These are phyloP conservation scores for Minunthozetes semirufus DNA, from an alignment of 2,888 invertebrate genomes.

Conservation along the genomic window DNA sequence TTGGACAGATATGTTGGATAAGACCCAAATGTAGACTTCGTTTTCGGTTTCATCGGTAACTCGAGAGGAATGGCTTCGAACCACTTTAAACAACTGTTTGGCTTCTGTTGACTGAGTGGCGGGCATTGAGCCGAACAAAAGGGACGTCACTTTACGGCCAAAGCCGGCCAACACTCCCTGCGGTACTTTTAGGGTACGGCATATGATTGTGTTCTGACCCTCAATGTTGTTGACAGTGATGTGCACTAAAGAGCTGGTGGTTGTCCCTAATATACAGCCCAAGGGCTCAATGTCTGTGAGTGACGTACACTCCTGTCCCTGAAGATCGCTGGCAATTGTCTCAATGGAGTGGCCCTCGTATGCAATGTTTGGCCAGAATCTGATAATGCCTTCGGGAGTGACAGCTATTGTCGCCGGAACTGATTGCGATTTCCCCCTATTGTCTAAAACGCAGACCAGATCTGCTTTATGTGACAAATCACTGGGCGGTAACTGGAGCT, in stretches of 20 bases:
- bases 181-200: slow-evolving; percentile 48
- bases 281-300: slow-evolving; percentile 52
- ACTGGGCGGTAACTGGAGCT: slow-evolving; percentile 79
- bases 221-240: slow-evolving; percentile 60
- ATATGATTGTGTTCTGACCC: slow-evolving; percentile 55
- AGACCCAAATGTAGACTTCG: slow-evolving; percentile 21
- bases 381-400: slow-evolving; percentile 82
- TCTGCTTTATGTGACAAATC: slow-evolving; percentile 68
- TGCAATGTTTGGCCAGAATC: slow-evolving; percentile 86
- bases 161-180: slow-evolving; percentile 68
- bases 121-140: slow-evolving; percentile 64
- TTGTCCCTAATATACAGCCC: slow-evolving; percentile 79
- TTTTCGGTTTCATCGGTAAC: slow-evolving; percentile 47
- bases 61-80: slow-evolving; percentile 48
- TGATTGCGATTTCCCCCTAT: slow-evolving; percentile 50
- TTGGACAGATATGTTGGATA: slow-evolving; percentile 33
- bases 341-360: slow-evolving; percentile 80
- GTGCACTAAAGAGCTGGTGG: slow-evolving; percentile 76
- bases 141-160: slow-evolving; percentile 67
- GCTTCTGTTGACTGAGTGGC: slow-evolving; percentile 47
- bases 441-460: slow-evolving; percentile 64
- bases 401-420: slow-evolving; percentile 81
- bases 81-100: slow-evolving; percentile 61
- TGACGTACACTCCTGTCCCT: slow-evolving; percentile 53
- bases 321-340: slow-evolving; percentile 67